phyloP scores from a whole-genome alignment of 64 coral and sea anemone genomes.

The Montipora sp. region DNA sequence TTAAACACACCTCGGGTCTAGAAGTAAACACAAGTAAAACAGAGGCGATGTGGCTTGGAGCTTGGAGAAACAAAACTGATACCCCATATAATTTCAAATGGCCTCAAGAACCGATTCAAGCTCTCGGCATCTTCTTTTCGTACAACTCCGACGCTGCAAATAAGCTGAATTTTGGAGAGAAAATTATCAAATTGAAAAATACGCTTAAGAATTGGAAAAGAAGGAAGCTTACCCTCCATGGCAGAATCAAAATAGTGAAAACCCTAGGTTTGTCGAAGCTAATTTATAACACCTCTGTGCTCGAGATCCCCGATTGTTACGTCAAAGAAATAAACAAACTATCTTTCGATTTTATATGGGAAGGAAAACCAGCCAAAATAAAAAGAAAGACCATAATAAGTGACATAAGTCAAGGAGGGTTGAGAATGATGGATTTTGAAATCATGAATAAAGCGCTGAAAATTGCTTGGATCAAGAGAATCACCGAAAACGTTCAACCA shows the following conservation, averaged over 20 bases:
- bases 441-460: no score
- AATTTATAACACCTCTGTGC: conserved; percentile 2
- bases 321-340: neutral
- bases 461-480: no score
- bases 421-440: no score
- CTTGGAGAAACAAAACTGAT: neutral
- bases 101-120: no score
- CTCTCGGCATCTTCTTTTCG: no score
- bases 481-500: no score
- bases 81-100: neutral
- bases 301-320: neutral
- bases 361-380: neutral
- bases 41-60: neutral
- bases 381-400: neutral
- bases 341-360: neutral
- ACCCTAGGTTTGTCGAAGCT: neutral
- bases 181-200: no score
- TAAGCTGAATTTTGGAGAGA: no score
- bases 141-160: no score
- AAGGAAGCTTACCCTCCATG: no score
- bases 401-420: neutral
- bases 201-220: no score
- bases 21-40: neutral
- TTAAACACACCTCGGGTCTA: neutral
- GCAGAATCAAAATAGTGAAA: no score